These are phyloP conservation scores for Phania funesta DNA, from an alignment of 2,888 invertebrate genomes.

Conservation along the genomic window DNA sequence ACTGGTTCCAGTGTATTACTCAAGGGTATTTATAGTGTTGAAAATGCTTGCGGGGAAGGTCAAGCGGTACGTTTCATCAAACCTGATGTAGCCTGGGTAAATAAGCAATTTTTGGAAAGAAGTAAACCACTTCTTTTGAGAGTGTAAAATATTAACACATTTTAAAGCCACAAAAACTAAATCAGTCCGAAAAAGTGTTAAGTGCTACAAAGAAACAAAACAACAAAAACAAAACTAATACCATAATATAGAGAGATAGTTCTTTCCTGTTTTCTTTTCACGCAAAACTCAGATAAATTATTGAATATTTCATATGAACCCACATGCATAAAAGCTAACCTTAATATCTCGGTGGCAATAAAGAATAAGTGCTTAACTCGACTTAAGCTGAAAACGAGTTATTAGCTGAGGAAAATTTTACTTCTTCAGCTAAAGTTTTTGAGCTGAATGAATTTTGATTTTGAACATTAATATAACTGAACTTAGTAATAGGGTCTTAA, in stretches of 20 bases:
- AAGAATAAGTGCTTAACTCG: too few species aligned
- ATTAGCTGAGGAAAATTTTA: too few species aligned
- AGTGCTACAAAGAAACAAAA: slow-evolving; percentile 53
- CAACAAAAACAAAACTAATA: slow-evolving; percentile 16
- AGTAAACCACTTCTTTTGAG: slow-evolving; percentile 73
- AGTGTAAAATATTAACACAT: slow-evolving; percentile 59
- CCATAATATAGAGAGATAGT: slow-evolving; percentile 50
- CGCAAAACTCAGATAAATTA: slow-evolving; percentile 61
- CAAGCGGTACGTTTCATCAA: slow-evolving; percentile 83
- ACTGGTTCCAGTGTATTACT: slow-evolving; percentile 85
- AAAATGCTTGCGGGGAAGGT: slow-evolving; percentile 85
- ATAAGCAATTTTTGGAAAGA: slow-evolving; percentile 75
- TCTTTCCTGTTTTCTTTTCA: slow-evolving; percentile 44
- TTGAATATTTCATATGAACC: slow-evolving; percentile 57
- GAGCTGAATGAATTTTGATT: too few species aligned
- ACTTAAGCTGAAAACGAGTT: too few species aligned
- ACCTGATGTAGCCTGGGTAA: slow-evolving; percentile 83
- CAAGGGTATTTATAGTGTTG: slow-evolving; percentile 88
- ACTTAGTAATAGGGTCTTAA: too few species aligned
- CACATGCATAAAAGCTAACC: neutral
- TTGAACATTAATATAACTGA: too few species aligned
- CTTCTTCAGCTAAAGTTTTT: too few species aligned
- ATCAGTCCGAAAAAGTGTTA: slow-evolving; percentile 60
- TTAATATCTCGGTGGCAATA: too few species aligned
- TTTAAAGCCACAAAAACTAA: slow-evolving; percentile 27